These are phyloP conservation scores for Brachionus asplanchnoidis DNA, from an alignment of 1,140 invertebrate genomes.

Conservation along the genomic window DNA sequence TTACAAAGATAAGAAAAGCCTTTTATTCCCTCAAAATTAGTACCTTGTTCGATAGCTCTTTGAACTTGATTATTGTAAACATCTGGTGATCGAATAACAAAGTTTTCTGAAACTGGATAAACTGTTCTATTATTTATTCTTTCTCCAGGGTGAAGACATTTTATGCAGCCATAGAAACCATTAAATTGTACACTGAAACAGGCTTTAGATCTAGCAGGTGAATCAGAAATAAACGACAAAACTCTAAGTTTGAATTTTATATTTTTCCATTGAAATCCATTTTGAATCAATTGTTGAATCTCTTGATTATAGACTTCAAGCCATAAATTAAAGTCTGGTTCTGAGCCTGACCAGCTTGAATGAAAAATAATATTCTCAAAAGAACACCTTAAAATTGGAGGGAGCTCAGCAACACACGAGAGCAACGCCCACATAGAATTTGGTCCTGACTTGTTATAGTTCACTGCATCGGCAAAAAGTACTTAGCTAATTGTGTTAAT, in stretches of 20 bases:
- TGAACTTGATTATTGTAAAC: not conserved
- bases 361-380: not conserved
- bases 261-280: not conserved
- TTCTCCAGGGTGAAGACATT: too few relatives aligned
- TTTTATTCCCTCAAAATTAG: not conserved
- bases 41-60: not conserved
- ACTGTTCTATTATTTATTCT: not conserved
- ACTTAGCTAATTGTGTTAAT: not conserved
- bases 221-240: too few relatives aligned
- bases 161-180: too few relatives aligned
- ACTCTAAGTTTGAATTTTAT: too few relatives aligned
- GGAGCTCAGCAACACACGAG: not conserved
- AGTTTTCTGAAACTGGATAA: not conserved
- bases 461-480: not conserved
- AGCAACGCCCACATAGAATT: not conserved
- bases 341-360: not conserved
- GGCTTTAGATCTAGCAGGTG: too few relatives aligned
- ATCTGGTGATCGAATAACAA: not conserved
- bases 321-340: not conserved
- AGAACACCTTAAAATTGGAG: not conserved
- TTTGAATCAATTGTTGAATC: not conserved
- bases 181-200: too few relatives aligned
- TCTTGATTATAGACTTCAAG: not conserved
- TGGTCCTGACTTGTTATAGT: not conserved
- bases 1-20: not conserved